Evolutionary conservation across 2,888 invertebrate genomes (phyloP).

Genomic region (Sarcophaga caerulescens): DNA sequence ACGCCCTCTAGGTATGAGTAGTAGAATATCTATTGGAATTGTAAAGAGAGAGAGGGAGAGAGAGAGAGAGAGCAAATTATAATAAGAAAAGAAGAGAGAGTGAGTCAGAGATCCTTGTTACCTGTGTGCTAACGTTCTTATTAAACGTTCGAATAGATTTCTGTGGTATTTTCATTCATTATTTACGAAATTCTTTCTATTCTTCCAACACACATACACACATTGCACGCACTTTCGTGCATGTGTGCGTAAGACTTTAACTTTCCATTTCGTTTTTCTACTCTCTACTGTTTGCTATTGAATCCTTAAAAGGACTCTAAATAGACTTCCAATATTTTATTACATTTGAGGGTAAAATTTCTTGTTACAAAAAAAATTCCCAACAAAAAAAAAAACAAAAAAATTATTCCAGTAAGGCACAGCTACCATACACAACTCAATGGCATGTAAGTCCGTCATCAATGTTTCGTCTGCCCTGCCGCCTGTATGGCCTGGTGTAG

Average conservation of each 20-base stretch:
- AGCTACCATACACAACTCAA: background rate
- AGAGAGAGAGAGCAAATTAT: background rate
- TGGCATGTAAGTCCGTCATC: background rate
- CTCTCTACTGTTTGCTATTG: constrained; percentile 17
- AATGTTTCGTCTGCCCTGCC: constrained; percentile 8
- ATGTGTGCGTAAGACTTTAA: constrained; percentile 5
- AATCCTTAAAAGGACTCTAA: constrained; percentile 34
- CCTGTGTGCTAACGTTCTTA: constrained; percentile 19
- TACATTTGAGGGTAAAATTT: constrained; percentile 55
- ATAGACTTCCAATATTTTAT: constrained; percentile 63
- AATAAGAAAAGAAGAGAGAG: background rate
- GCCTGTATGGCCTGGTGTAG: constrained; percentile 47
- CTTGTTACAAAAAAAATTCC: constrained; percentile 9
- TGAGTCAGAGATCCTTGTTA: background rate
- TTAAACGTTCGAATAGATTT: constrained; percentile 37
- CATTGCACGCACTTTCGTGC: background rate
- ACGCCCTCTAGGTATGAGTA: constrained; percentile 45
- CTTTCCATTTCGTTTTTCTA: constrained; percentile 52
- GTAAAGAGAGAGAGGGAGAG: constrained; percentile 8
- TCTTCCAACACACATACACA: constrained; percentile 11
- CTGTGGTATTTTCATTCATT: constrained; percentile 7
- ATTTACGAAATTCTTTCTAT: constrained; percentile 55
- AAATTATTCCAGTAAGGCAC: background rate
- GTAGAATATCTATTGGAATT: constrained; percentile 37
- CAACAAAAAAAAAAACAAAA: background rate